phyloP scores from a whole-genome alignment of 2,797 vertebrate genomes.

The Enteromius afrohamiltoni region DNA sequence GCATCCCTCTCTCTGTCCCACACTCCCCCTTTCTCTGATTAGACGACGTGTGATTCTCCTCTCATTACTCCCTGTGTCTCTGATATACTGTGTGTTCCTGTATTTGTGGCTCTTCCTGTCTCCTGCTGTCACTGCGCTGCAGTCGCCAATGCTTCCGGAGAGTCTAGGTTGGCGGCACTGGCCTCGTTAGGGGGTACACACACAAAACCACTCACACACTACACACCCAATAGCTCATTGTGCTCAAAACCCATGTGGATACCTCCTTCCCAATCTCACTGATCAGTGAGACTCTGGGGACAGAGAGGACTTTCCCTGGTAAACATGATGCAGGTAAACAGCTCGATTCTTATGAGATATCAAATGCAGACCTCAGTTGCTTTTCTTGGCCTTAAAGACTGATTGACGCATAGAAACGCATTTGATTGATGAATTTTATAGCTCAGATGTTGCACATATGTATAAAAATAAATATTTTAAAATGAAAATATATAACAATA shows the following conservation, averaged over 20 bases:
- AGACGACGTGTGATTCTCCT: conserved; percentile 66
- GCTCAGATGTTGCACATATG: not conserved
- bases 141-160: conserved; percentile 82
- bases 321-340: conserved; percentile 68
- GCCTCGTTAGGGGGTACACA: conserved; percentile 48
- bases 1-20: not conserved
- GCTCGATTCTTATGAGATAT: conserved; percentile 49
- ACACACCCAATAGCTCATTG: conserved; percentile 62
- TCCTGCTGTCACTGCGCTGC: conserved; percentile 79
- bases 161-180: conserved; percentile 61
- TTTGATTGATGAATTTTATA: not conserved
- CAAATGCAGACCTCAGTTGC: not conserved
- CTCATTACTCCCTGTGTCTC: conserved; percentile 70
- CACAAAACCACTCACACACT: conserved; percentile 61
- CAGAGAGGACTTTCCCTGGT: conserved; percentile 60
- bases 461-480: not conserved
- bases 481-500: not conserved
- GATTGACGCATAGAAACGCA: not conserved
- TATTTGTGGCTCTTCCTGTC: conserved; percentile 86
- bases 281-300: conserved; percentile 49
- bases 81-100: conserved; percentile 80
- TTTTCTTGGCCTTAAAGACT: not conserved
- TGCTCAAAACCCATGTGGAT: conserved; percentile 49
- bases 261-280: conserved; percentile 45
- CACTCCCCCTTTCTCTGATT: conserved; percentile 55